Evolutionary conservation across 92 coral and sea anemone species (phyloP).

Genomic region (Parazoanthus darwini): DNA sequence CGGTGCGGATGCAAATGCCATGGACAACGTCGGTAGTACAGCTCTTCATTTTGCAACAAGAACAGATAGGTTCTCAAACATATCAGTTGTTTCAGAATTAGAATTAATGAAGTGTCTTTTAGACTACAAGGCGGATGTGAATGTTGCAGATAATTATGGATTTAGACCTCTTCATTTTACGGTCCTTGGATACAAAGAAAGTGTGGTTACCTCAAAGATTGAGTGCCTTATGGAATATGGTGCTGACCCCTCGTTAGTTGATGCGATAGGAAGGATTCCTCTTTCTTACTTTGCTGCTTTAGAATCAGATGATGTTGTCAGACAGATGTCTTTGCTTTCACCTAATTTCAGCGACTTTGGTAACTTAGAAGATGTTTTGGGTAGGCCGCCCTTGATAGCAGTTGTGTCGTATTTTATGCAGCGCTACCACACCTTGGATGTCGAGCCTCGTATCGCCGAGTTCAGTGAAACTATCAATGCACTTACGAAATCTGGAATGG

Average conservation of each 20-base stretch:
- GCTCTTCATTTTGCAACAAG: not conserved
- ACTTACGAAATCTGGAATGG: slow-evolving; percentile 25
- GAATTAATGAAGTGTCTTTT: slow-evolving; percentile 17
- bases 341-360: not conserved
- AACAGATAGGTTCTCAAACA: not conserved
- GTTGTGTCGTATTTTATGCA: slow-evolving; percentile 26
- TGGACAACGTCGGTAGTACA: not conserved
- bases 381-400: slow-evolving; percentile 4
- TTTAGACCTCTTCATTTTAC: slow-evolving; percentile 16
- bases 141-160: slow-evolving; percentile 4
- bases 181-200: slow-evolving; percentile 1
- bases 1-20: not conserved
- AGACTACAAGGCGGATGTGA: not conserved
- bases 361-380: slow-evolving; percentile 19
- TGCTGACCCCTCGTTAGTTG: slow-evolving; percentile 21
- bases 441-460: not conserved
- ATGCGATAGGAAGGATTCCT: slow-evolving; percentile 20
- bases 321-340: slow-evolving; percentile 8
- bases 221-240: slow-evolving; percentile 30
- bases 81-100: not conserved
- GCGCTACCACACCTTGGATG: not conserved
- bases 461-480: not conserved
- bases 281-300: slow-evolving; percentile 28
- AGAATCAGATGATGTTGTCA: not conserved
- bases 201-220: not conserved